These are phyloP conservation scores for Drosophila phalerata DNA, from an alignment of 2,888 invertebrate species.

Conservation along the genomic window DNA sequence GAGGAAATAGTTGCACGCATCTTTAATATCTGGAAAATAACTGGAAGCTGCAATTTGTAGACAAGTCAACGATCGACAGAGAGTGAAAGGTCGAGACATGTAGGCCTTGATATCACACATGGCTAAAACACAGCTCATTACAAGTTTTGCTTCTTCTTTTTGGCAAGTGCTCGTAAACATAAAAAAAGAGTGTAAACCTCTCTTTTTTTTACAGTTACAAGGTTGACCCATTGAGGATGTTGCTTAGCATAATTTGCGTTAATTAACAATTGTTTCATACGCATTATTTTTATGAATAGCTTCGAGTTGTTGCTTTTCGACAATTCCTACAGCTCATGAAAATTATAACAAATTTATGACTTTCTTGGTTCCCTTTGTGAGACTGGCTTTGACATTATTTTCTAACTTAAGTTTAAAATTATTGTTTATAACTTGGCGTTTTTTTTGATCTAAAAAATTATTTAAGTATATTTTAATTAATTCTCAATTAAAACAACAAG, in stretches of 20 bases:
- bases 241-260: neutral
- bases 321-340: neutral
- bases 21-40: constrained; percentile 47
- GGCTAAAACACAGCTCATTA: constrained; percentile 27
- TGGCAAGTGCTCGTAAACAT: constrained; percentile 26
- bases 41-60: constrained; percentile 31
- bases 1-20: constrained; percentile 67
- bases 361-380: neutral
- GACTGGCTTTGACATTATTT: too few relatives aligned
- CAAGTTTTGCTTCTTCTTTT: constrained; percentile 23
- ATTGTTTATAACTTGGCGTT: too few relatives aligned
- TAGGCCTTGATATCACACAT: constrained; percentile 44
- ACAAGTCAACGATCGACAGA: neutral
- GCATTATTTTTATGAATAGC: neutral
- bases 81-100: constrained; percentile 44
- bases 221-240: constrained; percentile 34
- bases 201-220: constrained; percentile 42
- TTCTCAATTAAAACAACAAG: too few relatives aligned
- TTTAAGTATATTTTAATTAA: too few relatives aligned
- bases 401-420: too few relatives aligned
- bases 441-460: too few relatives aligned
- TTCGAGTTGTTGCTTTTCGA: neutral
- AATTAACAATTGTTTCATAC: constrained; percentile 4
- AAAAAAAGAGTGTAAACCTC: constrained; percentile 35
- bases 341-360: too few relatives aligned